These are phyloP conservation scores for Drosophila truncata DNA, from an alignment of 1,140 invertebrate species.

Conservation along the genomic window DNA sequence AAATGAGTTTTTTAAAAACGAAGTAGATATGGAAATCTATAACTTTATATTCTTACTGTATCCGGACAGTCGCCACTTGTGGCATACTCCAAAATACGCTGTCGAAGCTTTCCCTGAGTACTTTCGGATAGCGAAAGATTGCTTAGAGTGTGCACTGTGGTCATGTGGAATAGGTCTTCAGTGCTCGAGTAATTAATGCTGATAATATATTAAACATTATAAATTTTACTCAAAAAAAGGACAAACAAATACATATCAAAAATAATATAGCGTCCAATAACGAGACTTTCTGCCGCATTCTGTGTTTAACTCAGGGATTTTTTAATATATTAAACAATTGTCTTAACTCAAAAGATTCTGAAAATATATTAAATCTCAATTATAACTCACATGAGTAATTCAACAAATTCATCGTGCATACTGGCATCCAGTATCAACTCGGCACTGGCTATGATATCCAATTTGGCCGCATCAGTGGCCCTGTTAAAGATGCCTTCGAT, in stretches of 20 bases:
- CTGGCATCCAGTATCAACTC: constrained; percentile 72
- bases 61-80: constrained; percentile 63
- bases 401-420: constrained; percentile 78
- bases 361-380: not conserved
- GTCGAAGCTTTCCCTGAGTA: constrained; percentile 60
- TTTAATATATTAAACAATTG: not conserved
- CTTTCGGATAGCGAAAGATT: constrained; percentile 63
- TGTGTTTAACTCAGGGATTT: too few species aligned
- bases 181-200: constrained; percentile 71
- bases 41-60: constrained; percentile 28
- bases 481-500: constrained; percentile 70
- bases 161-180: constrained; percentile 66
- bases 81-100: constrained; percentile 68
- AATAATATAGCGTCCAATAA: too few species aligned
- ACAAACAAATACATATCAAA: too few species aligned
- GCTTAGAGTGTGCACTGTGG: constrained; percentile 69
- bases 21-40: not conserved
- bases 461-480: constrained; percentile 44
- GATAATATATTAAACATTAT: not conserved
- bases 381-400: constrained; percentile 65
- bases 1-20: not conserved
- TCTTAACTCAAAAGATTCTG: not conserved
- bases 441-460: constrained; percentile 72
- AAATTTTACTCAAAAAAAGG: not conserved
- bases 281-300: too few species aligned